A percentile compares a stretch with the other conserved stretches of the same genome.
Conservation (phyloP, 2,797 vertebrate genomes). For the Spinus pinus region DNA sequence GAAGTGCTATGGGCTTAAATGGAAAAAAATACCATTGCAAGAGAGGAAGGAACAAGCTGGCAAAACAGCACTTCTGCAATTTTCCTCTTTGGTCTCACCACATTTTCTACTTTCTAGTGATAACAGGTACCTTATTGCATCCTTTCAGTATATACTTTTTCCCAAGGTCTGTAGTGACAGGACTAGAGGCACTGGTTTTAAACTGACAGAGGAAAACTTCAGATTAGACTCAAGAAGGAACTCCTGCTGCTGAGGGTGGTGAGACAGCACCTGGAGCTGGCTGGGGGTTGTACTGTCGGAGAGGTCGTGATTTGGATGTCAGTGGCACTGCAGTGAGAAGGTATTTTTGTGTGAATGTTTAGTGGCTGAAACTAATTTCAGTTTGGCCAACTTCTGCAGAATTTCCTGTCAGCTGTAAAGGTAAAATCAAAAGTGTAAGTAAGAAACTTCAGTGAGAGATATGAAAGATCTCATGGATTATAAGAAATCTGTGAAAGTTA, state of each 20-base stretch:
- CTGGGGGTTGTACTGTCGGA: neutral
- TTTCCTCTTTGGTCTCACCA: neutral
- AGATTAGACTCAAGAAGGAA: neutral
- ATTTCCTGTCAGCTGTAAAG: neutral
- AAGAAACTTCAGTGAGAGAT: neutral
- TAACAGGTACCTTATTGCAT: neutral
- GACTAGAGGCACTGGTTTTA: neutral
- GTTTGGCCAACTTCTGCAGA: neutral
- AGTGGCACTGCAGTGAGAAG: neutral
- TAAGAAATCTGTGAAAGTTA: neutral
- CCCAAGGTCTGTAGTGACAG: neutral
- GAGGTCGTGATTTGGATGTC: neutral
- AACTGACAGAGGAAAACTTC: neutral
- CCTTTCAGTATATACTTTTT: neutral
- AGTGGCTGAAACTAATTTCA: neutral
- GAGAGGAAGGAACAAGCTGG: neutral
- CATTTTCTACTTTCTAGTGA: neutral
- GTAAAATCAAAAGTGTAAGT: neutral
- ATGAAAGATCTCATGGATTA: neutral
- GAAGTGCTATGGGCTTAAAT: neutral
- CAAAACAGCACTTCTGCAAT: neutral
- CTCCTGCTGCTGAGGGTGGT: neutral
- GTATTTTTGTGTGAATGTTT: neutral
- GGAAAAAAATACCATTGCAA: neutral
- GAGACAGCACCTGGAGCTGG: neutral